Evolutionary conservation across 2,113 vertebrate species (phyloP), one percentile per base, ranked within the genome.

Genomic region (Chloropsis hardwickii): DNA sequence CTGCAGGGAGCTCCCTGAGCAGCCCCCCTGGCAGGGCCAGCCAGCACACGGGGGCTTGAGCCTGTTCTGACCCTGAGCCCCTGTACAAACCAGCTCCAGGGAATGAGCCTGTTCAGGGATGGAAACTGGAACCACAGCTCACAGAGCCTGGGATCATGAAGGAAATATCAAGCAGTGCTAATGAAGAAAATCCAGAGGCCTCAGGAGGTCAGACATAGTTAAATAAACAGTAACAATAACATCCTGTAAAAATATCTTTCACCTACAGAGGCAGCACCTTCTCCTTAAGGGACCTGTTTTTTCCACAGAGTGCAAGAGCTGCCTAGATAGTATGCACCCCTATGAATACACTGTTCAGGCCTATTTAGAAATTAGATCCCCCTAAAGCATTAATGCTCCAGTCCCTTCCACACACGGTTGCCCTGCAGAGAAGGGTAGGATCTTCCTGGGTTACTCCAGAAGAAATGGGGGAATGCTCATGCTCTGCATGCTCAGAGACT

Each of bases 201-300:
- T 66, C 22, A 31, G 37, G 79, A 97, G 65, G 62, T 95, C 90
- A 92, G 80, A 95, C 81, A 82, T 12, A 37, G 94, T 91, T 93
- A 97, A 91, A 94, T 58, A 94, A 94, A 56, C 12, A 70, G 45
- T 40, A 81, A 64, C 37, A 81, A 25, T 44, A 65, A 58, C 40
- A 67, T 50, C n/a, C 70, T 77, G 45, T 37, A 86, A 91, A 87
- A 82, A 80, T 40, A 50, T 65, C 70, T 50, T 83, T 50, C 66
- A 95, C 81, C 79, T 94, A 81, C 12, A 47, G 95, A 94, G 84
- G 91, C 56, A 97, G 93, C 82, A 85, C 48, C 73, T 85, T 76
- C 44, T 60, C 54, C 16, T 44, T 45, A 69, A 77, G 60, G 37
- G 54, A 67, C 16, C 33, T 44, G 56, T 44, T 65, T 74, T 37